Base-by-base conservation (phyloP, 1,140 invertebrate species). In the Micrasema longulum region DNA sequence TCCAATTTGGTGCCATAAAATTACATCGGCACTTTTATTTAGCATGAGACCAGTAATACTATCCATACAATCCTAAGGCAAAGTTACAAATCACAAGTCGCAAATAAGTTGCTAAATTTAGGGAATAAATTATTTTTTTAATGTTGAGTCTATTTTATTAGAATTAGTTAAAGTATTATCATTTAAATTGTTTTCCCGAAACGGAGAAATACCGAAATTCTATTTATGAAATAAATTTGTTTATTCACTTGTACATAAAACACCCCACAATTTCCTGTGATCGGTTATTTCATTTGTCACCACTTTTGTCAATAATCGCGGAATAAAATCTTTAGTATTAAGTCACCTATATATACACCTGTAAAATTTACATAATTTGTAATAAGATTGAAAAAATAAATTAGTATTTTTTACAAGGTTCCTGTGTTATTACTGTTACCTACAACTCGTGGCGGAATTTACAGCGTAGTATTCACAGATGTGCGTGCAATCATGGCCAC, bases 101-200 rank as follows among this genome's bases (percentile, higher is more conserved):
- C 62, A 64, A 31, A 35, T 48, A 64, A 64, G 62, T 31, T 47
- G 62, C 47, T 31, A 47, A 47, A 52, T 66, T 45, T 66, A 66
- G 45, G 57, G 22, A 57, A 71, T 48, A 71, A 71, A 63, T 71
- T 70, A 70, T 71, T 71, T 71, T 71, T 71, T 65, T 68, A 62
- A 71, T 71, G 69, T 71, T 71, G 68, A 70, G 62, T 71, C 57
- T 71, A 69, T 69, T 69, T 71, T 71, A 16, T 71, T 71, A 71
- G 57, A 63, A 31, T 62, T 60, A 53, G 53, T 22, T 47, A 71
- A 71, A 71, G 69, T 71, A 71, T 71, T 71, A 71, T 71, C 50
- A 35, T 52, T 71, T 47, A 14, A 64, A 43, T 57, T 45, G 66
- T 68, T 67, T 68, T 55, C 55, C 66, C 12, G 5, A 14, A 12